These are phyloP conservation scores for Phthorimaea operculella DNA, from an alignment of 1,140 invertebrate genomes.

Conservation along the genomic window DNA sequence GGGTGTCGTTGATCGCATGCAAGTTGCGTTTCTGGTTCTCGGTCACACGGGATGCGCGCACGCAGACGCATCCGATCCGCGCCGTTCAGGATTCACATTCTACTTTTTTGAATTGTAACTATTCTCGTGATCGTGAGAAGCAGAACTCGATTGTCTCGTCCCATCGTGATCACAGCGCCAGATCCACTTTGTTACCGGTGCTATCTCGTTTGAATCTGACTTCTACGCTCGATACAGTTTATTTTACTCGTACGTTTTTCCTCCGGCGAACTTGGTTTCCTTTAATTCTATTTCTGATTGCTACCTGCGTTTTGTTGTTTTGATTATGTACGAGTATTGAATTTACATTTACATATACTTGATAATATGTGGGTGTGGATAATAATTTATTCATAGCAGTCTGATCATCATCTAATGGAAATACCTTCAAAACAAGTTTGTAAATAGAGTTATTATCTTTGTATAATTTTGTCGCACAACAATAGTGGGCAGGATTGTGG, in stretches of 20 bases:
- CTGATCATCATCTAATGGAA: slow-evolving; percentile 4
- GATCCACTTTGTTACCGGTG: slow-evolving; percentile 14
- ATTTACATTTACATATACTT: neutral
- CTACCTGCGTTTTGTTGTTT: too few relatives aligned
- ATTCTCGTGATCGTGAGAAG: slow-evolving; percentile 52
- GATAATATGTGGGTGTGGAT: neutral
- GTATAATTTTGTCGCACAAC: too few relatives aligned
- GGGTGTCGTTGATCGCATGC: slow-evolving; percentile 14
- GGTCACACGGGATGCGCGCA: slow-evolving; percentile 33
- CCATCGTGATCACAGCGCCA: slow-evolving; percentile 15
- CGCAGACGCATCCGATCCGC: slow-evolving; percentile 31
- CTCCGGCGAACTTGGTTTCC: neutral
- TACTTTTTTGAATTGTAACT: slow-evolving; percentile 43
- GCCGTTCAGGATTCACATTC: slow-evolving; percentile 40
- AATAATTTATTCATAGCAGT: neutral
- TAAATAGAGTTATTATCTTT: neutral
- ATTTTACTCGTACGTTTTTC: slow-evolving; percentile 8
- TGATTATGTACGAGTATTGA: too few relatives aligned
- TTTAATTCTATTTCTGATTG: too few relatives aligned
- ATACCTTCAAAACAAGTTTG: slow-evolving; percentile 1
- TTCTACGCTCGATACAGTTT: slow-evolving; percentile 24
- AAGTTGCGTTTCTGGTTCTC: slow-evolving; percentile 18
- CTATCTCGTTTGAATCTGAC: slow-evolving; percentile 19
- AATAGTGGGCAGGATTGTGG: too few relatives aligned
- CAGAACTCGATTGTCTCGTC: slow-evolving; percentile 23